Percentiles rank a stretch among this genome's conserved stretches.
Evolutionary conservation across 2,113 vertebrate genomes (phyloP).

Genomic region (Circaetus cinerascens): DNA sequence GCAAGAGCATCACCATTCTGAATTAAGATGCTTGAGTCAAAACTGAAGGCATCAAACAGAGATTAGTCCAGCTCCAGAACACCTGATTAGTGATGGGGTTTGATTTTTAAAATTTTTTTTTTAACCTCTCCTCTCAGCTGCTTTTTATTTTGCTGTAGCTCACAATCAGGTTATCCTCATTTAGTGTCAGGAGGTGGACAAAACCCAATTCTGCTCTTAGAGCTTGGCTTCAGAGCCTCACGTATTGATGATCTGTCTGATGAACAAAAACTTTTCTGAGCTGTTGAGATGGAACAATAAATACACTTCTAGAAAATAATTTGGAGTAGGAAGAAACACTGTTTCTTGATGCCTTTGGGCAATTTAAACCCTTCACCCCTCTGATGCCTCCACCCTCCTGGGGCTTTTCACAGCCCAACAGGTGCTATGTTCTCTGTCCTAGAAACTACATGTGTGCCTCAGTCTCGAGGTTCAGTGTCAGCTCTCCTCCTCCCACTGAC

Average conservation of each 20-base stretch:
- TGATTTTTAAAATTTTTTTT: background rate
- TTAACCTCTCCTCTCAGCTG: background rate
- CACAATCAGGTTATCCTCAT: background rate
- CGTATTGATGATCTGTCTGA: accelerated
- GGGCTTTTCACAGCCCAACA: background rate
- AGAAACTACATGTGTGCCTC: background rate
- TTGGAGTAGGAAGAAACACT: background rate
- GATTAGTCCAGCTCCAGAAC: background rate
- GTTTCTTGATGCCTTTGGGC: background rate
- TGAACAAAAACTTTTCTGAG: background rate
- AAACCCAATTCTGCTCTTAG: background rate
- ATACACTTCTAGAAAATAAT: background rate
- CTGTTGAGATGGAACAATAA: background rate
- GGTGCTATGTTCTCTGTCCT: background rate
- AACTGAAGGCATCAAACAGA: background rate
- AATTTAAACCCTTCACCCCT: background rate
- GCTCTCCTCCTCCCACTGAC: background rate
- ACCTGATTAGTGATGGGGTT: background rate
- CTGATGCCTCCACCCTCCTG: background rate
- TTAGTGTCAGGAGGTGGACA: background rate
- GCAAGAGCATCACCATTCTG: background rate
- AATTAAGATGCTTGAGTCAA: background rate
- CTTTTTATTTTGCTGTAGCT: background rate
- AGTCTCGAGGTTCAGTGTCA: background rate
- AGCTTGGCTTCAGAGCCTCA: background rate